phyloP scores from a whole-genome alignment of 1,140 invertebrate genomes.

The Eufriesea mexicana region DNA sequence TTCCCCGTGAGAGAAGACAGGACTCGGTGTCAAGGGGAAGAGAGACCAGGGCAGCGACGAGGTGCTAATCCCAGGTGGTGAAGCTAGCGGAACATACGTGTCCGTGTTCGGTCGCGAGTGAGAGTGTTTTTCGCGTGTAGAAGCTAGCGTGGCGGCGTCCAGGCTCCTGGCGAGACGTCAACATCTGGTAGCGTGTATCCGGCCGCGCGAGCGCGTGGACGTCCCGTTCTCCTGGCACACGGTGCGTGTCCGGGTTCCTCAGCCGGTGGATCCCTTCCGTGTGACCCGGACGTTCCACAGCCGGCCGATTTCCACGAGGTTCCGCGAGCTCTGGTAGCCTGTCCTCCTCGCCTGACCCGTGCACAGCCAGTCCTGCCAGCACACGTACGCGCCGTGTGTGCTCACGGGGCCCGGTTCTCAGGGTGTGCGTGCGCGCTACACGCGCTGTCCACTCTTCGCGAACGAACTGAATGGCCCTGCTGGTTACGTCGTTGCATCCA shows the following conservation, averaged over 20 bases:
- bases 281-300: neutral
- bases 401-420: neutral
- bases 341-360: too few relatives aligned
- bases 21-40: too few relatives aligned
- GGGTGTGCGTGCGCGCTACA: too few relatives aligned
- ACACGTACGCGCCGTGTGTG: too few relatives aligned
- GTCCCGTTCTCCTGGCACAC: slow-evolving; percentile 28
- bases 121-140: slow-evolving; percentile 46
- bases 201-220: slow-evolving; percentile 28
- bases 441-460: neutral
- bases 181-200: slow-evolving; percentile 56
- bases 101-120: slow-evolving; percentile 53
- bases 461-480: neutral
- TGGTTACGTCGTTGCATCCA: neutral
- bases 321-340: too few relatives aligned
- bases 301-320: neutral
- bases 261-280: neutral
- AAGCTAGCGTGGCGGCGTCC: slow-evolving; percentile 17
- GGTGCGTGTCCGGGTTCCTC: neutral
- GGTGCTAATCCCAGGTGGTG: neutral
- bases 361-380: too few relatives aligned
- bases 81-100: slow-evolving; percentile 35
- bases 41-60: neutral
- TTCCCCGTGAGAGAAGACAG: too few relatives aligned
- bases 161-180: slow-evolving; percentile 15